Evolutionary conservation across 2,113 vertebrate species (phyloP).

Genomic region (Athene noctua): DNA sequence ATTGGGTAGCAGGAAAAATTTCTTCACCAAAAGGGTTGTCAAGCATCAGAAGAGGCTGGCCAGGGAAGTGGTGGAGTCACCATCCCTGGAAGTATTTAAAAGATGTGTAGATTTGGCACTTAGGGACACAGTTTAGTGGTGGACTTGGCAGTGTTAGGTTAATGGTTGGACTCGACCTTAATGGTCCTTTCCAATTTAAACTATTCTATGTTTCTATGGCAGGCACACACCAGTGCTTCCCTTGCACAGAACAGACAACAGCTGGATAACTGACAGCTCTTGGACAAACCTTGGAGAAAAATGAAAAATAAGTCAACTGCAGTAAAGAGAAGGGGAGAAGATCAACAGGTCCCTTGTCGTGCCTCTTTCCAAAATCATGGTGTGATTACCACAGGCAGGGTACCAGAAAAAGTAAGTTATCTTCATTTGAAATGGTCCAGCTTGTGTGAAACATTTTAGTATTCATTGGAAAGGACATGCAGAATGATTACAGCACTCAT

Average conservation of each 20-base stretch:
- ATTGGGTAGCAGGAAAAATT: not conserved
- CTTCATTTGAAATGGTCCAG: not conserved
- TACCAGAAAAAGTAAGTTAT: not conserved
- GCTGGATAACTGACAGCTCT: not conserved
- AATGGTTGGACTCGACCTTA: not conserved
- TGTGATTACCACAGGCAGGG: not conserved
- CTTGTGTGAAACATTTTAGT: not conserved
- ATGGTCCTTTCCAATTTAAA: not conserved
- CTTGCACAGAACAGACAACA: not conserved
- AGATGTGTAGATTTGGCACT: not conserved
- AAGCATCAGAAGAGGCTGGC: not conserved
- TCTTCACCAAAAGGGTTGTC: not conserved
- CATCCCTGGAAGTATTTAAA: not conserved
- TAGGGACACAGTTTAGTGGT: not conserved
- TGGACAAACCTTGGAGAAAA: not conserved
- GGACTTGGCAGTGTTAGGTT: not conserved
- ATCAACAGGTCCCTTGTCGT: not conserved
- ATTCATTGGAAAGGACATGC: not conserved
- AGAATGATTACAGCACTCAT: not conserved
- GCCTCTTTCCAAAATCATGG: not conserved
- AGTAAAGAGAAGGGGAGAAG: not conserved
- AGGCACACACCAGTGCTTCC: not conserved
- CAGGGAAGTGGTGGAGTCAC: not conserved
- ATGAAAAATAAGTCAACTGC: not conserved
- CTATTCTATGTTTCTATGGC: not conserved